Base-by-base conservation (phyloP, 2,888 invertebrate species). In the Diaprepes abbreviatus region DNA sequence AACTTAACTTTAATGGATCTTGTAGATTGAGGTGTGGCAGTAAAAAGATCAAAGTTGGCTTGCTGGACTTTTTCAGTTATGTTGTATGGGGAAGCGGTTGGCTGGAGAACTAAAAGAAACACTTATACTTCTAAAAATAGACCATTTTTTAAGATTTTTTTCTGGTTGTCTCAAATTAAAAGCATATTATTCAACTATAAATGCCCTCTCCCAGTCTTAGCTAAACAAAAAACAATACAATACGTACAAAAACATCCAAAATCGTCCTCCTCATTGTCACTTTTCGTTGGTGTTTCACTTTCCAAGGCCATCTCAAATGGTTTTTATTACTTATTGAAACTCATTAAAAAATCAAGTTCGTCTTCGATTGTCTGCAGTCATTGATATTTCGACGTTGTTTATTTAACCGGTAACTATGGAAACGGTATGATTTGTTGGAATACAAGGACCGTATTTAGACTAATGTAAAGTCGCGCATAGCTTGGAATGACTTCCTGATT, bases 21-120 rank as follows among this genome's bases (percentile, higher is more conserved):
- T n/a, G 72, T 72, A 24, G 50, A 43, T 33, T 54, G 57, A 19
- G 70, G 66, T 54, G 74, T 77, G 58, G 78, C 77, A 54, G 82
- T 83, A 72, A 86, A 86, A 10, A 88, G 78, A 75, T 84, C 85
- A 70, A 85, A 82, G 77, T 88, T 88, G 38, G 88, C 88, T 76
- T 85, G 84, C 76, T 85, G 85, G 12, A 88, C 84, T 81, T 86
- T 87, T 75, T 87, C 86, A 69, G 84, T 82, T 67, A 88, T 86
- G 76, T 87, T 87, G 78, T 88, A 88, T 50, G 87, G 87, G 68
- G 86, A 86, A 17, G 86, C 84, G 31, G 86, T 85, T 45, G 85
- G 85, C 76, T 84, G 83, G 21, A 85, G 77, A 80, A 85, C 85
- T 85, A 72, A 58, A 28, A 28, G 2, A 16, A 38, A 38, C 16